A percentile compares a stretch with the other conserved stretches of the same genome.
Conservation (phyloP, 2,113 vertebrate genomes). For the Pseudopodoces humilis region DNA sequence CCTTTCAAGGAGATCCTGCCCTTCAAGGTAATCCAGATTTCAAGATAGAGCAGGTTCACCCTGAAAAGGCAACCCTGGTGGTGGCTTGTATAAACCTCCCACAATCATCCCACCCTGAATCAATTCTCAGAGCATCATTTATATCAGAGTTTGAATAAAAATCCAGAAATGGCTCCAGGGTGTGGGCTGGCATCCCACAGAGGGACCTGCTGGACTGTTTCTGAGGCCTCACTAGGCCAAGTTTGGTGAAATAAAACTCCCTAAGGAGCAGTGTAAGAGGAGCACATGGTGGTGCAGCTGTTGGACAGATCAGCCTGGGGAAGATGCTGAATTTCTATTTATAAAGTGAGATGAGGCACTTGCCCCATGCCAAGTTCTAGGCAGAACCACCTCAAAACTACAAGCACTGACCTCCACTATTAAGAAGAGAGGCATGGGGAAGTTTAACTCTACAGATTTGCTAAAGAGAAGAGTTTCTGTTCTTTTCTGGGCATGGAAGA, state of each 20-base stretch:
- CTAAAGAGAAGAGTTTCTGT: background rate
- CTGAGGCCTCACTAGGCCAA: background rate
- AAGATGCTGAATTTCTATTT: background rate
- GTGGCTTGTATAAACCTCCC: background rate
- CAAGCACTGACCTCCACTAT: background rate
- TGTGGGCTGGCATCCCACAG: background rate
- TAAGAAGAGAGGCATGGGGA: background rate
- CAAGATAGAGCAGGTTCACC: background rate
- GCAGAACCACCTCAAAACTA: background rate
- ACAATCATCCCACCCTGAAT: background rate
- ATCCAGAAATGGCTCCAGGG: background rate
- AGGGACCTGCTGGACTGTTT: background rate
- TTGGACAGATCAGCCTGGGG: background rate
- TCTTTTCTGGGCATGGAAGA: background rate
- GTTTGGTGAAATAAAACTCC: background rate
- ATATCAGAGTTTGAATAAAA: background rate
- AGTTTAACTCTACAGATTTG: background rate
- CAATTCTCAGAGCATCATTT: background rate
- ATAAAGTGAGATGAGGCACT: background rate
- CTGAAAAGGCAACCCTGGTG: background rate
- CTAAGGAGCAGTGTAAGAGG: background rate
- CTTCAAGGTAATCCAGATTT: background rate
- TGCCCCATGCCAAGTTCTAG: background rate
- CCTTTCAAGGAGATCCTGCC: background rate
- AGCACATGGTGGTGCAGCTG: background rate